Evolutionary conservation across 2,888 invertebrate species (phyloP), one percentile per base, ranked within the genome.

Genomic region (Quadriops clusia): DNA sequence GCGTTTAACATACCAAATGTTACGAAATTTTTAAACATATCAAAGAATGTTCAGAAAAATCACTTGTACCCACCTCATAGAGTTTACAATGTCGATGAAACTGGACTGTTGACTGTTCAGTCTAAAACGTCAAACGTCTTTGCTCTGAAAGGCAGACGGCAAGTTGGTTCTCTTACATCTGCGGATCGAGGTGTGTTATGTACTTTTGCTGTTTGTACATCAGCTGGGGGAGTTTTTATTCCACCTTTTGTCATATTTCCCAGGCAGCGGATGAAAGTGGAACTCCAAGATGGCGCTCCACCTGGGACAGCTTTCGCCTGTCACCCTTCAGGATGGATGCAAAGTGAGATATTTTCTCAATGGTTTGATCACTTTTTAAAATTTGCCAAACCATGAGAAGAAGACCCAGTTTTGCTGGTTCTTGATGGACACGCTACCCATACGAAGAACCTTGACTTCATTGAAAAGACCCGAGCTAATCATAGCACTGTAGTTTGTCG

Each of bases 301-400:
- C 45, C 51, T 34, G 54, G 48, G 17, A 34, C 37, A 7, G 22
- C 24, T 10, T 36, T 21, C 24, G 37, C 17, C 5, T 49, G 42
- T 24, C 42, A 50, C 36, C 23, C 32, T 20, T 36, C 34, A 26
- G 49, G 47, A 3, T 53, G 48, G 53, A 53, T 57, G 41, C 47
- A 45, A 23, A 23, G 39, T 11, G 49, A 54, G 4, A 41, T 52
- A 21, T 54, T 56, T 43, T 27, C 40, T 3, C 33, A 44, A 22
- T 56, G 53, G 53, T 54, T 60, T 36, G 39, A 51, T 25, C 53
- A 61, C 44, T 63, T 63, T 41, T 34, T 56, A 33, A 30, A 24
- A 23, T 42, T 45, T 28, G 38, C 42, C 17, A 42, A 42, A 33
- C 42, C 51, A 18, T 37, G 48, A 5, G 39, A 40, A 34, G 49